Percentiles rank a stretch among this genome's conserved stretches.
Evolutionary conservation across 2,113 vertebrate genomes (phyloP).

Genomic region (Paraplagusia blochii): DNA sequence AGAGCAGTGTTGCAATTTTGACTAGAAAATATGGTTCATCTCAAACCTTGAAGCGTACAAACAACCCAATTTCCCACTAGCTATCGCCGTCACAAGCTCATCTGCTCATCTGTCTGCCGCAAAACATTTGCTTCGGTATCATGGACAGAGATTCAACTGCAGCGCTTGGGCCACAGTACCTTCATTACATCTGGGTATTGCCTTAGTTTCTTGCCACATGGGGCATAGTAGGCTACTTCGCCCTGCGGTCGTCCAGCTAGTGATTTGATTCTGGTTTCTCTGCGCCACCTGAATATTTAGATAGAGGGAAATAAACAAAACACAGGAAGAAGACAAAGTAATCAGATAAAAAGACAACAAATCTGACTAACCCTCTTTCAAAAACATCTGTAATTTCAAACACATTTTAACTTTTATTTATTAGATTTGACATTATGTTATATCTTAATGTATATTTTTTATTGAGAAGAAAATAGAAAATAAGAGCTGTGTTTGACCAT

Average conservation of each 20-base stretch:
- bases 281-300: slow-evolving; percentile 84
- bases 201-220: slow-evolving; percentile 94
- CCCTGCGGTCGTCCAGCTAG: slow-evolving; percentile 88
- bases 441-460: too few species aligned
- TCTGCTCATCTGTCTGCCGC: slow-evolving; percentile 42
- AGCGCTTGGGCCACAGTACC: slow-evolving; percentile 72
- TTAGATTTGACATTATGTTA: too few species aligned
- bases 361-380: not conserved
- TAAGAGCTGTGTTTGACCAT: not conserved
- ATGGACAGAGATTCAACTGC: slow-evolving; percentile 8
- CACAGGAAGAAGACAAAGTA: not conserved
- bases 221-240: slow-evolving; percentile 93
- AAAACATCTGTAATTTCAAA: too few species aligned
- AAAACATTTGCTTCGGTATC: slow-evolving; percentile 51
- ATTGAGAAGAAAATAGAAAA: too few species aligned
- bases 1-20: slow-evolving; percentile 24
- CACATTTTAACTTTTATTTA: too few species aligned
- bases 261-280: slow-evolving; percentile 93
- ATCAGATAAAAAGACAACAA: slow-evolving; percentile 13
- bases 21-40: not conserved
- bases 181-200: slow-evolving; percentile 98
- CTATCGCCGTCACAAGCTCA: slow-evolving; percentile 18
- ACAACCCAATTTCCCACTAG: slow-evolving; percentile 5
- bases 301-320: slow-evolving; percentile 11
- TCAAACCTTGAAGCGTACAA: slow-evolving; percentile 14